Percentiles rank a stretch among this genome's conserved stretches.
Conservation (phyloP, 2,113 vertebrate genomes). For the Pholis gunnellus region DNA sequence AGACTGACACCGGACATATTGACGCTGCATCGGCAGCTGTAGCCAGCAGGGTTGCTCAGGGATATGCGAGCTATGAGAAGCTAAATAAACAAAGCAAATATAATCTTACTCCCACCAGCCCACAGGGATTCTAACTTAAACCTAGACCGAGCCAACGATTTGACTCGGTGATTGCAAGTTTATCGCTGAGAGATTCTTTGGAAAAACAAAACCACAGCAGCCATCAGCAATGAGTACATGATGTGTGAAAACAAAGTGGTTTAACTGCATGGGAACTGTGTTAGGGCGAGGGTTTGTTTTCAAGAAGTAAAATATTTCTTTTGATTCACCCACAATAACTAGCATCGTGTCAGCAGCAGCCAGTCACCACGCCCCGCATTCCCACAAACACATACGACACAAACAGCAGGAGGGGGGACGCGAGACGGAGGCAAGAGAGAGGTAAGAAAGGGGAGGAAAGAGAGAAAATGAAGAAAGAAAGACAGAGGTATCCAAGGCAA, state of each 20-base stretch:
- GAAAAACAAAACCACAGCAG: slow-evolving; percentile 11
- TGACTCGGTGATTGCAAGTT: slow-evolving; percentile 18
- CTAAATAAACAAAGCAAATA: slow-evolving; percentile 63
- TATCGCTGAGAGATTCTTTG: neutral
- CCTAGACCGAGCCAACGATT: neutral
- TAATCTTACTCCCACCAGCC: slow-evolving; percentile 49
- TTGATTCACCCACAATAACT: slow-evolving; percentile 15
- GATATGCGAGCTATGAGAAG: slow-evolving; percentile 58
- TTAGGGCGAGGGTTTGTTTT: neutral
- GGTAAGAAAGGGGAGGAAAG: neutral
- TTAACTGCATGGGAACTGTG: neutral
- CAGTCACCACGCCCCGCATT: slow-evolving; percentile 44
- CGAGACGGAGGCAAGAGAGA: neutral
- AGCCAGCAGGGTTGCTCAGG: slow-evolving; percentile 63
- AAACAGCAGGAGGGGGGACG: slow-evolving; percentile 19
- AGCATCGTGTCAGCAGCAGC: slow-evolving; percentile 25
- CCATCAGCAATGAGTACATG: neutral
- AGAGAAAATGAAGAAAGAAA: neutral
- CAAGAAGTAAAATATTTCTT: neutral
- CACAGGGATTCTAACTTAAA: slow-evolving; percentile 46
- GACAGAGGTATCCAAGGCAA: slow-evolving; percentile 83
- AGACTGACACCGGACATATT: slow-evolving; percentile 45
- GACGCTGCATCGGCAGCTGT: slow-evolving; percentile 50
- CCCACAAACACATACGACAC: slow-evolving; percentile 36
- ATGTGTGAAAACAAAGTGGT: slow-evolving; percentile 3